Base-by-base conservation (phyloP, 1,140 invertebrate genomes). In the Lepidostoma basale region DNA sequence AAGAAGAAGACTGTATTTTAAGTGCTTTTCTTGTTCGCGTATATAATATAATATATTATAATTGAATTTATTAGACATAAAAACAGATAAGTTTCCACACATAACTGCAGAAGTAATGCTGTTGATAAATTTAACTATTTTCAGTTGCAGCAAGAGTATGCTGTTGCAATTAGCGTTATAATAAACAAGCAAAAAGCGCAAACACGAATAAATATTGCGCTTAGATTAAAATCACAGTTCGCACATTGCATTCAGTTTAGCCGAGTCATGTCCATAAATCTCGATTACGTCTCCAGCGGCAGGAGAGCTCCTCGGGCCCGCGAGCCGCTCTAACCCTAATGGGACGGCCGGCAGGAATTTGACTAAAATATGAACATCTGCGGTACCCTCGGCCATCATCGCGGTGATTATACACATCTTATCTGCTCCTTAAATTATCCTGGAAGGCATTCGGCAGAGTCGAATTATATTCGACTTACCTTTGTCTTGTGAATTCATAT, bases 321-420 rank as follows among this genome's bases (percentile, higher is more conserved):
- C n/a, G n/a, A n/a, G n/a, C n/a, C n/a, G n/a, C n/a, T 18, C 52
- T 56, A 36, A 56, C 52, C 52, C 52, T 56, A 56, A 56, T 56
- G 52, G 30, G 28, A 9, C 33, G 14, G 16, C 18, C 22, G 26
- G 52, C 28, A 8, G 30, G 52, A 20, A 36, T 36, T 33, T 56
- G 16, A 56, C 52, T 56, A 56, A 56, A 56, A 56, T 56, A 56
- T 56, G 16, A 56, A 56, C 52, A 56, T 56, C 52, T 56, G 52
- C 10, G 52, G 36, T 56, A 56, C 52, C 52, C 52, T 56, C 52
- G 23, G 16, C 26, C 52, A 56, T 56, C 52, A 56, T 30, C 52
- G 6, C 23, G 10, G 52, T 18, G 26, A 54, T 54, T 54, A 54
- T 28, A 54, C 49, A 16, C 25, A n/a, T 28, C 14, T 54, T 54